Percentiles rank a stretch among this genome's conserved stretches.
Evolutionary conservation across 2,888 invertebrate species (phyloP).

Genomic region (Diarsia rubi): DNA sequence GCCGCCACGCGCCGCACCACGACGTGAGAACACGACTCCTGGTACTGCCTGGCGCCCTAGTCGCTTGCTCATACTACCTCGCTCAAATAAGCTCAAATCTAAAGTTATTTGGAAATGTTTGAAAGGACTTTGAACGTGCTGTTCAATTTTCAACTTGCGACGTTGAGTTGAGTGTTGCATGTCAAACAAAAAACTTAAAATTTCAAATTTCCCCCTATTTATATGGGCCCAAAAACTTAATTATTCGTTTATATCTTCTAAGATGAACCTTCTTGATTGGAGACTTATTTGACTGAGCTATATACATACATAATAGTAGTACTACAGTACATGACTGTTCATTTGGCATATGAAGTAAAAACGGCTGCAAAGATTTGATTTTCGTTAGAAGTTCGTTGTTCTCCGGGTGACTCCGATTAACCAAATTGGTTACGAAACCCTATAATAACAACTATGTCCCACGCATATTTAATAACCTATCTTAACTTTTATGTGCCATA

Average conservation of each 20-base stretch:
- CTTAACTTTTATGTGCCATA: background rate
- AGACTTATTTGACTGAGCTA: slow-evolving; percentile 34
- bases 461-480: background rate
- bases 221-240: background rate
- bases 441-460: background rate
- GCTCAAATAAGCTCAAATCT: slow-evolving; percentile 20
- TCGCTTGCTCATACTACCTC: slow-evolving; percentile 5
- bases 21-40: slow-evolving; percentile 90
- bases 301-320: slow-evolving; percentile 10
- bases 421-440: background rate
- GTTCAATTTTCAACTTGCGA: too few species aligned
- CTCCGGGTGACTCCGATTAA: background rate
- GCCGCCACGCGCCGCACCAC: slow-evolving; percentile 74
- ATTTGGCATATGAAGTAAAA: background rate
- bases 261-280: too few species aligned
- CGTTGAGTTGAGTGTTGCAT: too few species aligned
- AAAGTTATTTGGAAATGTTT: background rate
- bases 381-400: background rate
- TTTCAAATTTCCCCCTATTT: too few species aligned
- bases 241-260: background rate
- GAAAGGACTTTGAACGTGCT: too few species aligned
- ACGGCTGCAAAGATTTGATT: background rate
- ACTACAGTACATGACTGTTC: background rate
- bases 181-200: too few species aligned
- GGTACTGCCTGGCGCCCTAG: slow-evolving; percentile 68